Conservation (phyloP, 1,140 invertebrate genomes). For the Drosophila arawakana region DNA sequence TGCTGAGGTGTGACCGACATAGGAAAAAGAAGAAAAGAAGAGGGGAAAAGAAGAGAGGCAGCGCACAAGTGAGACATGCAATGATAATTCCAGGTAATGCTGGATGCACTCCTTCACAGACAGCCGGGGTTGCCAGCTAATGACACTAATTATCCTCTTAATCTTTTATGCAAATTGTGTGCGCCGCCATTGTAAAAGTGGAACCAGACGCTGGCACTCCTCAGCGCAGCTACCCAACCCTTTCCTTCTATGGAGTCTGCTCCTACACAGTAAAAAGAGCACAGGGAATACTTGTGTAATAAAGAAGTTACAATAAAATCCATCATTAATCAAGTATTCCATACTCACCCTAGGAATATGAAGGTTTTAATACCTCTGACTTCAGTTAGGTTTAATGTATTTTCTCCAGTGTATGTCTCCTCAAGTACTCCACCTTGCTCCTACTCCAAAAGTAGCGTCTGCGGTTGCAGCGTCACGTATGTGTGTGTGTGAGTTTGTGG, state of each 20-base stretch:
- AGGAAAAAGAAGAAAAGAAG: not conserved
- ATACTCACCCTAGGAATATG: no score
- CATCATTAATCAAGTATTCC: no score
- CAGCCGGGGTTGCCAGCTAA: slow-evolving; percentile 53
- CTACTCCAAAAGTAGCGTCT: slow-evolving; percentile 22
- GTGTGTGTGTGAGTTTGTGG: slow-evolving; percentile 41
- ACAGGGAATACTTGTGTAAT: no score
- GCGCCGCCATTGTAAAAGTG: slow-evolving; percentile 44
- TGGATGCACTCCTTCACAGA: slow-evolving; percentile 26
- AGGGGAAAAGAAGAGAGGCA: no score
- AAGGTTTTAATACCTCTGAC: no score
- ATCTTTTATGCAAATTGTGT: slow-evolving; percentile 77
- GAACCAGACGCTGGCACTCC: slow-evolving; percentile 20
- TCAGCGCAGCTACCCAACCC: not conserved
- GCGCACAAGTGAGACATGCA: not conserved
- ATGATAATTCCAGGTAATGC: slow-evolving; percentile 27
- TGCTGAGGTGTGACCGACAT: slow-evolving; percentile 34
- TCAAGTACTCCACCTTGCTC: not conserved
- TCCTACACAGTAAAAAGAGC: no score
- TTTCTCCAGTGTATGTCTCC: not conserved
- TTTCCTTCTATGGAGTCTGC: no score
- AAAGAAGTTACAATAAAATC: no score
- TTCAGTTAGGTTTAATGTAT: no score
- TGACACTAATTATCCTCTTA: slow-evolving; percentile 80
- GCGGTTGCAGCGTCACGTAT: slow-evolving; percentile 68